phyloP scores from a whole-genome alignment of 2,797 vertebrate species.

The Cirrhinus mrigala region DNA sequence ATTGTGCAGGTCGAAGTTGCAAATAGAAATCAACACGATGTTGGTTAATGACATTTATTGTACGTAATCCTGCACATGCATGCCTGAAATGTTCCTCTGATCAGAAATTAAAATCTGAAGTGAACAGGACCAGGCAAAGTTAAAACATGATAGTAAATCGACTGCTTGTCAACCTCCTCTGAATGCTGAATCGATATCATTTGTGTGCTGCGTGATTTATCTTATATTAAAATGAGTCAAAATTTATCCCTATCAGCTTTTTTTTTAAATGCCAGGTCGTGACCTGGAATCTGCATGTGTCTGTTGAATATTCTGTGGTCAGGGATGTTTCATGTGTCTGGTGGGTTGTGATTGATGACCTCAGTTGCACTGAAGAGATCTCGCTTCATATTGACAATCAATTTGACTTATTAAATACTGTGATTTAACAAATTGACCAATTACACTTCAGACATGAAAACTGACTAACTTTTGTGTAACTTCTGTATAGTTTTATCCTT shows the following conservation, averaged over 20 bases:
- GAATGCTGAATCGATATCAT: neutral
- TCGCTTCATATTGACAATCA: neutral
- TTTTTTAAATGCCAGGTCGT: neutral
- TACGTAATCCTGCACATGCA: neutral
- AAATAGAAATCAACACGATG: neutral
- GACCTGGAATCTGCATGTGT: constrained; percentile 8
- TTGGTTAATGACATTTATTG: neutral
- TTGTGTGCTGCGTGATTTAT: neutral
- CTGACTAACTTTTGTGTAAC: neutral
- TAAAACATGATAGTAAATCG: neutral
- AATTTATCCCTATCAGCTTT: neutral
- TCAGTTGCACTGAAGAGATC: neutral
- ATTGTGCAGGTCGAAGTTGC: neutral
- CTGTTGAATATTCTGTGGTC: constrained; percentile 18
- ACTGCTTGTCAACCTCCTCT: neutral
- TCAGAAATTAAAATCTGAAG: neutral
- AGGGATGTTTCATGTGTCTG: neutral
- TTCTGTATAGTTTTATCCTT: neutral
- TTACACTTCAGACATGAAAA: neutral
- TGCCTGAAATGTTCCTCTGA: neutral
- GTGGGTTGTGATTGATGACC: constrained; percentile 13
- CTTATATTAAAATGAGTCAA: constrained; percentile 5
- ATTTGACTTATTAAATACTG: neutral
- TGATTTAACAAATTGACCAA: neutral
- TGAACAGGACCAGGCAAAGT: neutral